Percentiles rank a stretch among this genome's conserved stretches.
phyloP scores from a whole-genome alignment of 2,888 invertebrate genomes.

The Chrysolina haemoptera region DNA sequence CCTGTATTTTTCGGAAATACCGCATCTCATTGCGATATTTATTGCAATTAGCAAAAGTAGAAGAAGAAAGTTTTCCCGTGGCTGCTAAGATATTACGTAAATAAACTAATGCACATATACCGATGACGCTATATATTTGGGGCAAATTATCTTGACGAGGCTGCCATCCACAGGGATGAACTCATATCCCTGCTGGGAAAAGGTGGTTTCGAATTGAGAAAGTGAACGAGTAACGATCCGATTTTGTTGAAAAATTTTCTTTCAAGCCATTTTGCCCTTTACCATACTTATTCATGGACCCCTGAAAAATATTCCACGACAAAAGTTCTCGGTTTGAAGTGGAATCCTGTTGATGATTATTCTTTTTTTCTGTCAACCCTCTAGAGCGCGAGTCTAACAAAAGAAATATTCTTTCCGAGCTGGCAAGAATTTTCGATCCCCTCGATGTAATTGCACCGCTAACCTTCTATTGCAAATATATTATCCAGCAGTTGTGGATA shows the following conservation, averaged over 20 bases:
- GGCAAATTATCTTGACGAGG: neutral
- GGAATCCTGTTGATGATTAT: neutral
- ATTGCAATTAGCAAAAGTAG: neutral
- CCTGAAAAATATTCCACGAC: neutral
- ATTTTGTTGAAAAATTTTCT: neutral
- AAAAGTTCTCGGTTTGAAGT: neutral
- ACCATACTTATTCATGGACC: neutral
- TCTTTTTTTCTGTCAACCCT: no score
- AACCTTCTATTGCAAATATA: no score
- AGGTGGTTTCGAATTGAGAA: neutral
- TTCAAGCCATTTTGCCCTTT: neutral
- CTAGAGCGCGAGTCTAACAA: no score
- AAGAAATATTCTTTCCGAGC: no score
- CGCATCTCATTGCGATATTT: neutral
- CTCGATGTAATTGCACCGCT: no score
- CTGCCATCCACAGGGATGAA: neutral
- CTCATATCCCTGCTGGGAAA: neutral
- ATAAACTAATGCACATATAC: no score
- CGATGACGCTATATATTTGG: neutral
- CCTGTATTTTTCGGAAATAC: neutral
- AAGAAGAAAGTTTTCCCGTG: neutral
- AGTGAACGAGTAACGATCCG: neutral
- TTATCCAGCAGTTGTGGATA: neutral
- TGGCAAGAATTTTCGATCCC: no score
- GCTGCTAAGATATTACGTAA: neutral